Conservation (phyloP, 2,888 invertebrate species). For the Metacarcinus magister region DNA sequence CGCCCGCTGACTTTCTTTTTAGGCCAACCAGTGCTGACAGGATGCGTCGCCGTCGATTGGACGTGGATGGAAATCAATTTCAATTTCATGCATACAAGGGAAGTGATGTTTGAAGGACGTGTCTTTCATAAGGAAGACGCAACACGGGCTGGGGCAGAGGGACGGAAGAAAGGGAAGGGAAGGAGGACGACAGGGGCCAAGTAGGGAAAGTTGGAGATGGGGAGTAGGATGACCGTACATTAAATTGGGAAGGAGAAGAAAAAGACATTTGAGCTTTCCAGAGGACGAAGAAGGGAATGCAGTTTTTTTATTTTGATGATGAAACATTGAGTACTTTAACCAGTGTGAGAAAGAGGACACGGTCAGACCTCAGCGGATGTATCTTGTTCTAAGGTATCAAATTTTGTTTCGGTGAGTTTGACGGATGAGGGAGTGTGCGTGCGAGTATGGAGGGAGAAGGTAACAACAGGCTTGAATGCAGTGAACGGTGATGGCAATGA, state of each 20-base stretch:
- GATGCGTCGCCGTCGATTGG: neutral
- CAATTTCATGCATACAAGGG: neutral
- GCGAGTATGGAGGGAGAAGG: too few species aligned
- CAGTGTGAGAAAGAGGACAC: neutral
- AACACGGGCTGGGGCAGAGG: neutral
- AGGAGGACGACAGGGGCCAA: neutral
- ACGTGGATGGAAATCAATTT: neutral
- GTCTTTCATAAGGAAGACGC: constrained; percentile 38
- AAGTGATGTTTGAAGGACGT: constrained; percentile 18
- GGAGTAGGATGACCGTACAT: neutral
- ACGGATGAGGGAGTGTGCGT: neutral
- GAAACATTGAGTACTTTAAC: neutral
- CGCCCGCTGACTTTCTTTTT: neutral
- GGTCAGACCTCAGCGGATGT: neutral
- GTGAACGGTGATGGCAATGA: too few species aligned
- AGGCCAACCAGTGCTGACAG: neutral
- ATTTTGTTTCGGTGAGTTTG: neutral
- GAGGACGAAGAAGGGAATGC: neutral
- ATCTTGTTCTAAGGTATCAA: neutral
- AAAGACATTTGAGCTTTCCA: neutral
- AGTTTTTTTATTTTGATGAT: neutral
- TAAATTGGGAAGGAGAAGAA: neutral
- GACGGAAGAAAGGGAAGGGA: constrained; percentile 8
- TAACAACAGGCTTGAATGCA: too few species aligned
- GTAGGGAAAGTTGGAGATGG: neutral